Base-by-base conservation (phyloP, 1,140 invertebrate genomes). In the Bombus cullumanus region DNA sequence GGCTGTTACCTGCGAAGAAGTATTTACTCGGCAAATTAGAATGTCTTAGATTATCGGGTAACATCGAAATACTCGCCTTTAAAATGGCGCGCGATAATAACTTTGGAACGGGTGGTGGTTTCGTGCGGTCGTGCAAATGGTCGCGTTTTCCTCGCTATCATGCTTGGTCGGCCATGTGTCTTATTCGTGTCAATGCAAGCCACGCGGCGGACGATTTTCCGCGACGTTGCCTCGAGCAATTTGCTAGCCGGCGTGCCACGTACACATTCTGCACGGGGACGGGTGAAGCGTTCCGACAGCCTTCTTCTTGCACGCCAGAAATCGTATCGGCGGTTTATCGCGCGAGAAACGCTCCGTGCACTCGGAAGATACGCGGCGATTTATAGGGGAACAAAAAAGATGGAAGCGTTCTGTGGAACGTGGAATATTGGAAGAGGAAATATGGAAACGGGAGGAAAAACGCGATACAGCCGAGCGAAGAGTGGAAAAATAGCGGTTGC, bases 1-100 rank as follows among this genome's bases (percentile, higher is more conserved):
- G 76, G 2, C 12, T 57, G 79, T 78, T 84, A 57, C 13, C 57
- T 37, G 18, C 57, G 34, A 80, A 74, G 69, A 72, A 73, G 83
- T 69, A 89, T 82, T 90, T 90, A 80, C 73, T 76, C 75, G 77
- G 64, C 81, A 81, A 88, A 90, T 91, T 90, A 81, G n/a, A 39
- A 62, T 22, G 43, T 75, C 78, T 75, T 15, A 37, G 53, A 83
- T 83, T 68, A 31, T 2, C 64, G 9, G 34, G 18, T 25, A 5
- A 59, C 28, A 10, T 34, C 13, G 28, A 22, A 25, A 2, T 31
- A 34, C 5, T n/a, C 31, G 72, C 41, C 15, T 12, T 3, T 5
- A 53, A 69, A 37, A 83, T 76, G 53, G 74, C 81, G 73, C 34
- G 43, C 62, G 64, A 8, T 66, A 31, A 81, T 34, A 74, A 41